A percentile compares a stretch with the other conserved stretches of the same genome.
These are phyloP conservation scores for Syndactyla subalaris DNA, from an alignment of 2,797 vertebrate genomes.

Conservation along the genomic window DNA sequence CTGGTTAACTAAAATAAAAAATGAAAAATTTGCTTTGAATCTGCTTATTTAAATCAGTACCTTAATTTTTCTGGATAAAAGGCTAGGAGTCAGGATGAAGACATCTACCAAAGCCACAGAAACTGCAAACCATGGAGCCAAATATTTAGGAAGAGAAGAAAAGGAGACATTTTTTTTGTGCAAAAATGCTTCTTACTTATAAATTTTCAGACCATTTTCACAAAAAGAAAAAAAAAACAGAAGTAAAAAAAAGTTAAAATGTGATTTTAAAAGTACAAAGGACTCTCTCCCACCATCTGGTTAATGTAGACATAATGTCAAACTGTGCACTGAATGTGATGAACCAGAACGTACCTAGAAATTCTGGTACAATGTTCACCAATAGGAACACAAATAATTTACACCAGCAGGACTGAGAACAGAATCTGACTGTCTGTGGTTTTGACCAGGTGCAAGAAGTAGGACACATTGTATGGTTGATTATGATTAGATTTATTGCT, in stretches of 20 bases:
- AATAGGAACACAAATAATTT: not conserved
- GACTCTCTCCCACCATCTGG: not conserved
- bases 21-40: rapidly evolving
- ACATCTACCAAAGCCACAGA: not conserved
- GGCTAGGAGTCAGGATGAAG: not conserved
- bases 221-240: not conserved
- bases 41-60: not conserved
- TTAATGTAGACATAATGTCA: not conserved
- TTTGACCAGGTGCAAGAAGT: not conserved
- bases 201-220: not conserved
- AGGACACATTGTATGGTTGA: not conserved
- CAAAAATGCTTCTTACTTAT: not conserved
- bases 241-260: not conserved
- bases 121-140: not conserved
- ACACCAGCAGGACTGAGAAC: not conserved
- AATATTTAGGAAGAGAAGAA: not conserved
- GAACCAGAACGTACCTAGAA: not conserved
- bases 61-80: not conserved
- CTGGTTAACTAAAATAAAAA: not conserved
- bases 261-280: not conserved
- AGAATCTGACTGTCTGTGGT: not conserved
- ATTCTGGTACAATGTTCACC: not conserved
- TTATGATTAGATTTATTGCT: not conserved
- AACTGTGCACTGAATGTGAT: not conserved
- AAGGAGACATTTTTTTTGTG: not conserved